Conservation (phyloP, 2,797 vertebrate genomes). For the Sebastes trivittatus region DNA sequence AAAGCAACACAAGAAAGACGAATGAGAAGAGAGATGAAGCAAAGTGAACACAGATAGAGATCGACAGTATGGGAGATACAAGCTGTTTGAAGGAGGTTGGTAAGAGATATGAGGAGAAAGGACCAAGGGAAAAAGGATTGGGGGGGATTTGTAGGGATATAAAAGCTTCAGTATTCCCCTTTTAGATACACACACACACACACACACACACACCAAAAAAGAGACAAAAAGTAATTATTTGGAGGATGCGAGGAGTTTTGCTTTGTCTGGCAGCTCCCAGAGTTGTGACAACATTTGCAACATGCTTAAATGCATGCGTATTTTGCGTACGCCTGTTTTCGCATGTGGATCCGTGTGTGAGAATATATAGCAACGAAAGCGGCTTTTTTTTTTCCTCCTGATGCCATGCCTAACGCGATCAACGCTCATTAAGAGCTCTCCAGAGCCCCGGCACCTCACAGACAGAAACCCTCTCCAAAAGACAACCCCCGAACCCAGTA, state of each 20-base stretch:
- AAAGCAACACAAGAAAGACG: constrained; percentile 34
- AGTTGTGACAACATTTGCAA: constrained; percentile 9
- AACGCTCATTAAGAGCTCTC: constrained; percentile 74
- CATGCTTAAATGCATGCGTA: constrained; percentile 2
- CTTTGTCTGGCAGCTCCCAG: neutral
- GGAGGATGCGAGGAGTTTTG: neutral
- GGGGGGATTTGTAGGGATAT: constrained; percentile 57
- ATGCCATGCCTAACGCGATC: constrained; percentile 66
- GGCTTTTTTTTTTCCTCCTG: constrained; percentile 16
- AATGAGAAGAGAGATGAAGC: constrained; percentile 45
- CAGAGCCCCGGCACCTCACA: constrained; percentile 64
- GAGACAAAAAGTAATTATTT: constrained; percentile 40
- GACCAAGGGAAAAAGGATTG: constrained; percentile 47
- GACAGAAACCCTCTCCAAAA: constrained; percentile 65
- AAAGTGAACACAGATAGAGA: constrained; percentile 62
- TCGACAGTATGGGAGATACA: constrained; percentile 54
- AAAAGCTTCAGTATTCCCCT: constrained; percentile 42
- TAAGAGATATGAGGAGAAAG: constrained; percentile 56
- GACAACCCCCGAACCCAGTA: constrained; percentile 58
- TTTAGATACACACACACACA: constrained; percentile 42
- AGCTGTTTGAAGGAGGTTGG: constrained; percentile 57
- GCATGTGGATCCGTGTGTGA: constrained; percentile 10
- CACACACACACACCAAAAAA: constrained; percentile 18
- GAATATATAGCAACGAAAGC: constrained; percentile 27
- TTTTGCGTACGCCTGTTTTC: neutral